Percentiles rank a stretch among this genome's conserved stretches.
phyloP scores from a whole-genome alignment of 2,113 vertebrate genomes.

The Perca schrenkii region DNA sequence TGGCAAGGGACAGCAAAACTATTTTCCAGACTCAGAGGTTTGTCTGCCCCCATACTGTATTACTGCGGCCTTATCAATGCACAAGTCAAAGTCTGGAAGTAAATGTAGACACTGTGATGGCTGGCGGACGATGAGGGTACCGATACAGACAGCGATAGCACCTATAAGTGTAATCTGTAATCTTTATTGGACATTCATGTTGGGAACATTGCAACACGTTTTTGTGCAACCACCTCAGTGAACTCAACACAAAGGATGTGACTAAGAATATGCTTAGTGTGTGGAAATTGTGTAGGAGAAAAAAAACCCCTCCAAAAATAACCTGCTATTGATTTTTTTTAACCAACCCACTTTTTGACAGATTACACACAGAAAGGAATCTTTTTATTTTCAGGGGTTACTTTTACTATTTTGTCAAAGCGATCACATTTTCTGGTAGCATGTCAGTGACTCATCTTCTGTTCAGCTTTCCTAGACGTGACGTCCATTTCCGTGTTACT shows the following conservation, averaged over 20 bases:
- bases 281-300: neutral
- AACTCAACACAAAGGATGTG: neutral
- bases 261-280: neutral
- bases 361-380: neutral
- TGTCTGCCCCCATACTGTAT: neutral
- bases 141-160: conserved; percentile 10
- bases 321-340: neutral
- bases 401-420: neutral
- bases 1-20: neutral
- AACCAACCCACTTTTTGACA: neutral
- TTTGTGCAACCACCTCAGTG: neutral
- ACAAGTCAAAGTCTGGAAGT: neutral
- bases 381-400: neutral
- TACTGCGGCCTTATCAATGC: neutral
- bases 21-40: neutral
- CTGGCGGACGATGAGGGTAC: neutral
- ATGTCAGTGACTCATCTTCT: neutral
- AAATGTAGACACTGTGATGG: neutral
- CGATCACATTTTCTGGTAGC: neutral
- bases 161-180: neutral
- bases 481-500: neutral
- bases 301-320: neutral
- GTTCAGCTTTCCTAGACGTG: neutral
- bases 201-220: neutral
- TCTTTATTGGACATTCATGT: conserved; percentile 13